A percentile compares a stretch with the other conserved stretches of the same genome.
Evolutionary conservation across 2,888 invertebrate species (phyloP).

Genomic region (Drosophila silvestris): DNA sequence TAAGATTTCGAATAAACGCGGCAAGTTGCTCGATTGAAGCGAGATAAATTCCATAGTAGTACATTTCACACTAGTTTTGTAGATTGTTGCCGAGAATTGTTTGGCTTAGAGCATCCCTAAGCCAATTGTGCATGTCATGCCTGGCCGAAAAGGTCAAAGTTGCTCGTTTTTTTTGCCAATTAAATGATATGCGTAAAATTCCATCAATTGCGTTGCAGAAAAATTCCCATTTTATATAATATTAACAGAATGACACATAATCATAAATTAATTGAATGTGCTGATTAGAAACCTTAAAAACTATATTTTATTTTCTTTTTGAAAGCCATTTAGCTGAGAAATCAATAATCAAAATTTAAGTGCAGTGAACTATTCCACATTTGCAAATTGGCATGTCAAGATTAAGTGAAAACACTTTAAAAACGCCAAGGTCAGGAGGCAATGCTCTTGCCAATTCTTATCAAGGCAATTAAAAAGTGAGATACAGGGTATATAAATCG

Average conservation of each 20-base stretch:
- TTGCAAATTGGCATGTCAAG: conserved; percentile 9
- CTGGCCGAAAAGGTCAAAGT: conserved; percentile 40
- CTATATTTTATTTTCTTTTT: background rate
- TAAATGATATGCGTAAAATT: conserved; percentile 50
- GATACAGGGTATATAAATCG: conserved; percentile 17
- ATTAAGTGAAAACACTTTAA: conserved; percentile 16
- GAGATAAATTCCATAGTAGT: conserved; percentile 17
- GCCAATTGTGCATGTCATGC: conserved; percentile 27
- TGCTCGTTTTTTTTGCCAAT: conserved; percentile 24
- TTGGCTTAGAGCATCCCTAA: conserved; percentile 1
- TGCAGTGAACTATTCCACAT: conserved; percentile 31
- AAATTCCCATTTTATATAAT: conserved; percentile 21
- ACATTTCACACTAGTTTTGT: conserved; percentile 6
- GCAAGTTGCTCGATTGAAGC: conserved; percentile 11
- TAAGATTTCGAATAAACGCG: conserved; percentile 14
- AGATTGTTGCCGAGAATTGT: conserved; percentile 19
- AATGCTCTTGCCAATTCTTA: conserved; percentile 25
- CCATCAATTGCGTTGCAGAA: conserved; percentile 10
- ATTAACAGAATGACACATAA: conserved; percentile 13
- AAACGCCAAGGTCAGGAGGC: conserved; percentile 29
- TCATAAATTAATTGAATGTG: conserved; percentile 31
- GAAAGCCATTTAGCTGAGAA: conserved; percentile 53
- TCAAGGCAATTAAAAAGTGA: conserved; percentile 16
- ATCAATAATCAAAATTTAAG: background rate
- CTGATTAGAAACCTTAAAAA: conserved; percentile 23